A percentile compares a stretch with the other conserved stretches of the same genome.
Evolutionary conservation across 2,113 vertebrate species (phyloP).

Genomic region (Myotis davidii): DNA sequence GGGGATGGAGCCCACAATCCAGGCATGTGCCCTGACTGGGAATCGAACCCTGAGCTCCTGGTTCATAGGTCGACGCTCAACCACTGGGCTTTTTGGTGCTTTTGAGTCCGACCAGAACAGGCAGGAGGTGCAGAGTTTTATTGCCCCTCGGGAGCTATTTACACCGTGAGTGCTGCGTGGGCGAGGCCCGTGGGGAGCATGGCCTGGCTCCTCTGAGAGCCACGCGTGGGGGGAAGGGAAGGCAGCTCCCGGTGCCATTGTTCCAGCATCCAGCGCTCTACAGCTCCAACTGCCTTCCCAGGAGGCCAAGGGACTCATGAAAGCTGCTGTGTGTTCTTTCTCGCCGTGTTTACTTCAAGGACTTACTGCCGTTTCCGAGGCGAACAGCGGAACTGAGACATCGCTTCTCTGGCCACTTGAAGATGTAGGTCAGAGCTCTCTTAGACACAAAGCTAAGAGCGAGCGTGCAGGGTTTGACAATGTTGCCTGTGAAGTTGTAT

Average conservation of each 20-base stretch:
- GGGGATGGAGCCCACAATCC: no score
- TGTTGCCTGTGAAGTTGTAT: background rate
- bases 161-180: constrained; percentile 25
- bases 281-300: no score
- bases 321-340: background rate
- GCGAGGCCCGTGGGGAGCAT: background rate
- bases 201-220: background rate
- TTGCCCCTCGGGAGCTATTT: background rate
- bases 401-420: background rate
- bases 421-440: background rate
- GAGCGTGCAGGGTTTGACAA: background rate
- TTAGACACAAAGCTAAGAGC: background rate
- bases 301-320: no score
- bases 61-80: no score
- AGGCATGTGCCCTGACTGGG: no score
- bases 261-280: background rate
- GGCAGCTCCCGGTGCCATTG: background rate
- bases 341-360: background rate
- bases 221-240: background rate
- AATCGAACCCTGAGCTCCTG: no score
- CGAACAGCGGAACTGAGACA: background rate
- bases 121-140: constrained; percentile 46
- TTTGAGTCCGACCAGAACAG: constrained; percentile 63
- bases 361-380: background rate
- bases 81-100: background rate